Conservation (phyloP, 2,888 invertebrate genomes). For the Cantharis lateralis region DNA sequence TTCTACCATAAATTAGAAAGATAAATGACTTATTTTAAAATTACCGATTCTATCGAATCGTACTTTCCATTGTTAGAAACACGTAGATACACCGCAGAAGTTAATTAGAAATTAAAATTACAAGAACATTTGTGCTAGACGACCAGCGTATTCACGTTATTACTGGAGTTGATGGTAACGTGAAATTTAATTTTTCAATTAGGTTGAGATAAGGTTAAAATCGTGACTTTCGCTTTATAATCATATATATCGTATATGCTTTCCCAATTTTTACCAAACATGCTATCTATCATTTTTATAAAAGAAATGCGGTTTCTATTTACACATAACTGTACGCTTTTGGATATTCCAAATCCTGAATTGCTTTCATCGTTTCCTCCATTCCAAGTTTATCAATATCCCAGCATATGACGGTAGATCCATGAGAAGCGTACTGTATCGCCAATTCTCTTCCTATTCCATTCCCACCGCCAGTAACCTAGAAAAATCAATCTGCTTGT, state of each 20-base stretch:
- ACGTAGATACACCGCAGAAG: not conserved
- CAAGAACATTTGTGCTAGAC: not conserved
- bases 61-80: not conserved
- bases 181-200: not conserved
- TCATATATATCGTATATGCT: not conserved
- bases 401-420: conserved; percentile 75
- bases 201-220: not conserved
- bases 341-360: conserved; percentile 57
- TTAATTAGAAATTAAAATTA: not conserved
- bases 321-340: conserved; percentile 56
- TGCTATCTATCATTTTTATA: no score
- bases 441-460: conserved; percentile 83
- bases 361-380: conserved; percentile 66
- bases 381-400: conserved; percentile 76
- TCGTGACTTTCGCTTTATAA: not conserved
- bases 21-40: not conserved
- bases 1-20: no score
- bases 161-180: not conserved
- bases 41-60: not conserved
- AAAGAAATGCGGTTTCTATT: not conserved
- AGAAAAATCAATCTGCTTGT: conserved; percentile 12
- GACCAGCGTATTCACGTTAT: not conserved
- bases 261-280: not conserved
- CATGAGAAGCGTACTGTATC: conserved; percentile 70
- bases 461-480: conserved; percentile 86